phyloP scores from a whole-genome alignment of 2,113 vertebrate genomes.

The Orthonyx spaldingii region DNA sequence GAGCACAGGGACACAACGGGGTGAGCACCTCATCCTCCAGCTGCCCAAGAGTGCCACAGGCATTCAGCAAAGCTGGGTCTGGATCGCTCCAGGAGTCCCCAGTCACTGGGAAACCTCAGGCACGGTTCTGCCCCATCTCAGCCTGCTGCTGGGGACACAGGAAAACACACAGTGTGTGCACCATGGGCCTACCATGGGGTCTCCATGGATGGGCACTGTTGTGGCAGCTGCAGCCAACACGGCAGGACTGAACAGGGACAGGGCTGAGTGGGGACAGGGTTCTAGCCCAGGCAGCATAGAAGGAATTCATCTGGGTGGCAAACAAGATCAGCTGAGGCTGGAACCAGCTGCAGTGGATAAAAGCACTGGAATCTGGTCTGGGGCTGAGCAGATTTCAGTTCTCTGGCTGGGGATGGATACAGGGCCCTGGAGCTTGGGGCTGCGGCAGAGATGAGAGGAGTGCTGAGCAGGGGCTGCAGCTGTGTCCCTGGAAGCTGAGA shows the following conservation, averaged over 20 bases:
- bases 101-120: background rate
- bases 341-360: background rate
- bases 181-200: rapidly evolving
- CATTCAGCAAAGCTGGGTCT: background rate
- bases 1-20: rapidly evolving
- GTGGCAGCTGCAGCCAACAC: rapidly evolving
- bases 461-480: rapidly evolving
- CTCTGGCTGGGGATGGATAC: background rate
- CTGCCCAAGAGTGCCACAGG: background rate
- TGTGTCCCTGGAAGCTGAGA: background rate
- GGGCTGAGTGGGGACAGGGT: rapidly evolving
- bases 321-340: background rate
- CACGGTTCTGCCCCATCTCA: rapidly evolving
- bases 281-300: background rate
- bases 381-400: background rate
- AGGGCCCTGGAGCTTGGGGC: rapidly evolving
- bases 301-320: background rate
- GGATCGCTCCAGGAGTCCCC: background rate
- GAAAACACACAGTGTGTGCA: rapidly evolving
- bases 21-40: background rate
- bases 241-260: rapidly evolving
- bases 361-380: background rate
- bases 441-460: background rate
- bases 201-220: rapidly evolving
- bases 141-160: background rate